Conservation (phyloP, 2,113 vertebrate species). For the Cebus imitator region DNA sequence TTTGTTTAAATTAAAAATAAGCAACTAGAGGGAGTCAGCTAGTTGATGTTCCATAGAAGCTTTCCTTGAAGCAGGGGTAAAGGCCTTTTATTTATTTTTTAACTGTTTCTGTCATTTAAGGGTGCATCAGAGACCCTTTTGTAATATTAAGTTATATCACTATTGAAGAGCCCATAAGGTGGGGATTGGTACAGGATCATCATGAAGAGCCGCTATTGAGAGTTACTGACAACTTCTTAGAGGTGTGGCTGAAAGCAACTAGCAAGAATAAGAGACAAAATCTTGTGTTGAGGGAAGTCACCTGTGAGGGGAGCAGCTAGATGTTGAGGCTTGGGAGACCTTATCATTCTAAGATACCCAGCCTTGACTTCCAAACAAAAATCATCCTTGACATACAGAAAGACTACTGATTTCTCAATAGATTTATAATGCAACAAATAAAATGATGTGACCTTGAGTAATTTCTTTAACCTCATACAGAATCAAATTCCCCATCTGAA, state of each 20-base stretch:
- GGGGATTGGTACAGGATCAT: not conserved
- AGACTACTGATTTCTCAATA: conserved; percentile 26
- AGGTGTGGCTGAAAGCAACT: not conserved
- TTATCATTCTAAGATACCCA: conserved; percentile 8
- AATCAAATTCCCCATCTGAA: conserved; percentile 6
- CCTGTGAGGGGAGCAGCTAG: not conserved
- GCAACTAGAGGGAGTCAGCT: not conserved
- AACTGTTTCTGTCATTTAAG: conserved; percentile 33
- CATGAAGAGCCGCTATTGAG: not conserved
- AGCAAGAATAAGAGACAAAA: conserved; percentile 2
- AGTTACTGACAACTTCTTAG: not conserved
- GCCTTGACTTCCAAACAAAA: conserved; percentile 26
- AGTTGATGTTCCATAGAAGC: not conserved
- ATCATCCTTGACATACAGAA: not conserved
- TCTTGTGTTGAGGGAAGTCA: not conserved
- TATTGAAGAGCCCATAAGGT: not conserved
- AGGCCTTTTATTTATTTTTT: conserved; percentile 10
- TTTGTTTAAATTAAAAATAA: conserved; percentile 45
- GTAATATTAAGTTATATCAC: conserved; percentile 22
- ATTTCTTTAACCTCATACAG: conserved; percentile 27
- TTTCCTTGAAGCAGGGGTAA: conserved; percentile 28
- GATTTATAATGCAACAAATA: conserved; percentile 28
- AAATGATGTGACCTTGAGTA: conserved; percentile 16
- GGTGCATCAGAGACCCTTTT: not conserved
- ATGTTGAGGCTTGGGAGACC: conserved; percentile 1